Percentiles rank a stretch among this genome's conserved stretches.
phyloP scores from a whole-genome alignment of 1,140 invertebrate species.

The Pygmarrhopalites habei region DNA sequence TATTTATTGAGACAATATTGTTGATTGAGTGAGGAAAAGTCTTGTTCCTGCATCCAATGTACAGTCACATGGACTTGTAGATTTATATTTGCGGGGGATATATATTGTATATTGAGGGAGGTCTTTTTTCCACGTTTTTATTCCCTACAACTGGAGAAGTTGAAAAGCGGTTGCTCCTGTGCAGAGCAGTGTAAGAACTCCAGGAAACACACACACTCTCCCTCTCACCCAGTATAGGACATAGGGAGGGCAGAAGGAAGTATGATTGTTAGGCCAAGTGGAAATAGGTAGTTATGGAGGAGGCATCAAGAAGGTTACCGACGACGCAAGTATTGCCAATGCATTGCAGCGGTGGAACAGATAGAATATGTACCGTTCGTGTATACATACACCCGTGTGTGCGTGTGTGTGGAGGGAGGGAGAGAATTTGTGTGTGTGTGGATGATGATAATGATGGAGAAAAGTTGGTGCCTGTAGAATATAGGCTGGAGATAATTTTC shows the following conservation, averaged over 20 bases:
- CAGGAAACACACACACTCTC: slow-evolving; percentile 8
- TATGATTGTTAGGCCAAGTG: slow-evolving; percentile 26
- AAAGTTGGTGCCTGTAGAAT: slow-evolving; percentile 19
- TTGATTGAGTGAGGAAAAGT: too few relatives aligned
- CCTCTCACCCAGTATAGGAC: too few relatives aligned
- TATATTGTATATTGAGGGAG: too few relatives aligned
- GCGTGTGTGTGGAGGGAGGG: not conserved
- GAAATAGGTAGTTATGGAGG: slow-evolving; percentile 25
- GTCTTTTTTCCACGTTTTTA: too few relatives aligned
- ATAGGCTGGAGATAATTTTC: slow-evolving; percentile 12
- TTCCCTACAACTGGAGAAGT: too few relatives aligned
- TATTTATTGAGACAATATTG: not conserved
- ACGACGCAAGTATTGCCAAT: not conserved
- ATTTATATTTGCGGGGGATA: too few relatives aligned
- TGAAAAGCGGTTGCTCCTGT: too few relatives aligned
- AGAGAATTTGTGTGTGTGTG: slow-evolving; percentile 2
- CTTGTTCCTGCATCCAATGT: too few relatives aligned
- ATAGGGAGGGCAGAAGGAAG: slow-evolving; percentile 12
- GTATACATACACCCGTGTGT: too few relatives aligned
- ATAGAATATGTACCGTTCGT: too few relatives aligned
- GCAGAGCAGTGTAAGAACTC: not conserved
- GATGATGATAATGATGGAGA: not conserved
- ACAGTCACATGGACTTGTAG: too few relatives aligned
- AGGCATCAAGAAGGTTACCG: not conserved
- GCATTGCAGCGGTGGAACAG: not conserved